Conservation (phyloP, 1,140 invertebrate genomes). For the Thrips palmi region DNA sequence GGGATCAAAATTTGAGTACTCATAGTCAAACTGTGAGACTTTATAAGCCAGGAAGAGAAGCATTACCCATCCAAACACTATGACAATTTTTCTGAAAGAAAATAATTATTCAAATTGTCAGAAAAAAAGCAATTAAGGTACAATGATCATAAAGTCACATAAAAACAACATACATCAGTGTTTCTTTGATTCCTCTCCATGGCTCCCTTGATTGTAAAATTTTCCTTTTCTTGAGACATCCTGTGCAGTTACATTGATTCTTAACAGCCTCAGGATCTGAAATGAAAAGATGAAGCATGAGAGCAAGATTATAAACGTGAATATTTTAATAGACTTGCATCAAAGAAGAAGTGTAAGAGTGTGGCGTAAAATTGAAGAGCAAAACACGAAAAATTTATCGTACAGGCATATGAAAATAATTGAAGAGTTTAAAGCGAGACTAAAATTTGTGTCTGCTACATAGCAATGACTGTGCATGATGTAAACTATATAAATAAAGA, state of each 20-base stretch:
- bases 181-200: constrained; percentile 62
- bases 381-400: too few species aligned
- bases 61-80: constrained; percentile 76
- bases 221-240: constrained; percentile 68
- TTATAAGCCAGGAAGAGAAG: constrained; percentile 82
- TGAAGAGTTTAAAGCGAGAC: too few species aligned
- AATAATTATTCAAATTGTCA: constrained; percentile 23
- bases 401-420: too few species aligned
- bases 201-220: constrained; percentile 66
- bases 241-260: constrained; percentile 70
- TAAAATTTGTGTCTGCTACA: too few species aligned
- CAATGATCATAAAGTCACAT: constrained; percentile 1
- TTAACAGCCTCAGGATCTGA: constrained; percentile 51
- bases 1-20: constrained; percentile 97
- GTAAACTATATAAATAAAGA: too few species aligned
- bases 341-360: too few species aligned
- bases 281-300: constrained; percentile 18
- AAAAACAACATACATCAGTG: constrained; percentile 24
- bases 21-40: constrained; percentile 93
- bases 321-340: too few species aligned
- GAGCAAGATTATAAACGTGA: too few species aligned
- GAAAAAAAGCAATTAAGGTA: too few species aligned
- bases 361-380: too few species aligned
- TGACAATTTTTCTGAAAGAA: constrained; percentile 36
- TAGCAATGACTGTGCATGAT: too few species aligned